Base-by-base conservation (phyloP, 2,888 invertebrate species). In the Argyresthia albistria region DNA sequence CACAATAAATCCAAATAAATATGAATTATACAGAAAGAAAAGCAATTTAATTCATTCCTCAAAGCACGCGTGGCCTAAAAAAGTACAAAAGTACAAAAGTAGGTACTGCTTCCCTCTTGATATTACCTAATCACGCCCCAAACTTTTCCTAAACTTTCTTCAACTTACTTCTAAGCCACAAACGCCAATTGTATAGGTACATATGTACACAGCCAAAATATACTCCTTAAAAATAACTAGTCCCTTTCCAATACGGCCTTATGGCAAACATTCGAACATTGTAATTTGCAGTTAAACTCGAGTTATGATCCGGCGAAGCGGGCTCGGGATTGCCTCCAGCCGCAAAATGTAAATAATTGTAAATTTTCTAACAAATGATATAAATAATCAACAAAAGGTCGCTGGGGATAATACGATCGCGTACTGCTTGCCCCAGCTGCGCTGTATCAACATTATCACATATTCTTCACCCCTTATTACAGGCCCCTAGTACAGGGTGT, bases 21-120 rank as follows among this genome's bases (percentile, higher is more conserved):
- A 6, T 25, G 25, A 73, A 72, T 73, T 70, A 71, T 70, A 65
- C 66, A 67, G 68, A 63, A 76, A 77, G 73, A 75, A 75, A 76
- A 76, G 70, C 64, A 73, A 78, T 78, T 80, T 76, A 42, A 50
- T 37, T 25, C 25, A 25, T 25, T 25, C 6, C 25, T 25, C 25
- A 25, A 4, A 6, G 25, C 25, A n/a, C 14, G 43, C 43, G 35
- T 35, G 43, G 49, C 43, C n/a, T n/a, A n/a, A n/a, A n/a, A n/a
- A n/a, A n/a, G n/a, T n/a, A n/a, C n/a, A n/a, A n/a, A n/a, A n/a
- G n/a, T n/a, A n/a, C n/a, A n/a, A n/a, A n/a, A n/a, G n/a, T n/a
- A n/a, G n/a, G n/a, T n/a, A n/a, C n/a, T n/a, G 50, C 51, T 47
- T 53, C 53, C 59, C 70, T 70, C 70, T 66, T 67, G 66, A 68